Conservation (phyloP, 1,140 invertebrate species). For the Andrena cerasifolii region DNA sequence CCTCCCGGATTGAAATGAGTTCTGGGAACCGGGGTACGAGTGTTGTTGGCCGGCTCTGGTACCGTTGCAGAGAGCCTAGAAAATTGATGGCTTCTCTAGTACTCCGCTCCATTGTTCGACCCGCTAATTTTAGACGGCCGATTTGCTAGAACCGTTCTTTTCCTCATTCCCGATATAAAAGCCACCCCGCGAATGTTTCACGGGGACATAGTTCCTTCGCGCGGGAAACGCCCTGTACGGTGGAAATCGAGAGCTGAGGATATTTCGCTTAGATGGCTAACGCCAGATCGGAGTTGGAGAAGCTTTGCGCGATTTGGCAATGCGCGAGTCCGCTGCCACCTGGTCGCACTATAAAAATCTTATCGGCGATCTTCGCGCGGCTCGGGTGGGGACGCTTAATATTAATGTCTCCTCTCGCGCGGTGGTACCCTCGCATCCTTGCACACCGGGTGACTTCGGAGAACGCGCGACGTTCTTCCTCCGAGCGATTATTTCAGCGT, state of each 20-base stretch:
- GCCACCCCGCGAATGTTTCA: not conserved
- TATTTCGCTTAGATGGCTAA: not conserved
- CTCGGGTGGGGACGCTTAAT: constrained; percentile 70
- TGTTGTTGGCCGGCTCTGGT: constrained; percentile 25
- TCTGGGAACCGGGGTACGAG: constrained; percentile 42
- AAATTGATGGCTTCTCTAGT: constrained; percentile 43
- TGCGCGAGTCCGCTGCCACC: constrained; percentile 63
- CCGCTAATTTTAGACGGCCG: constrained; percentile 29
- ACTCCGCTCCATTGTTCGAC: constrained; percentile 30
- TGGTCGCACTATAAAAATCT: constrained; percentile 74
- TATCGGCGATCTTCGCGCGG: constrained; percentile 69
- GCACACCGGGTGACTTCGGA: constrained; percentile 63
- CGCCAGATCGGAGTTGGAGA: constrained; percentile 37
- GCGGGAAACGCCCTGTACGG: not conserved
- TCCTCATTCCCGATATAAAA: too few relatives aligned
- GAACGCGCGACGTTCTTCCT: too few relatives aligned
- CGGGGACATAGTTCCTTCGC: not conserved
- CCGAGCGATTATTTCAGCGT: too few relatives aligned
- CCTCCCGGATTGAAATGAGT: constrained; percentile 52
- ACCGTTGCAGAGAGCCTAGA: constrained; percentile 32
- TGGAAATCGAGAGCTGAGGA: not conserved
- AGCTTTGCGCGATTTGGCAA: constrained; percentile 61
- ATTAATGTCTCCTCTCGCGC: constrained; percentile 74
- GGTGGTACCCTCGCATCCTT: constrained; percentile 62
- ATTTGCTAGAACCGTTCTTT: constrained; percentile 4